These are phyloP conservation scores for Alca torda DNA, from an alignment of 2,797 vertebrate genomes.

Conservation along the genomic window DNA sequence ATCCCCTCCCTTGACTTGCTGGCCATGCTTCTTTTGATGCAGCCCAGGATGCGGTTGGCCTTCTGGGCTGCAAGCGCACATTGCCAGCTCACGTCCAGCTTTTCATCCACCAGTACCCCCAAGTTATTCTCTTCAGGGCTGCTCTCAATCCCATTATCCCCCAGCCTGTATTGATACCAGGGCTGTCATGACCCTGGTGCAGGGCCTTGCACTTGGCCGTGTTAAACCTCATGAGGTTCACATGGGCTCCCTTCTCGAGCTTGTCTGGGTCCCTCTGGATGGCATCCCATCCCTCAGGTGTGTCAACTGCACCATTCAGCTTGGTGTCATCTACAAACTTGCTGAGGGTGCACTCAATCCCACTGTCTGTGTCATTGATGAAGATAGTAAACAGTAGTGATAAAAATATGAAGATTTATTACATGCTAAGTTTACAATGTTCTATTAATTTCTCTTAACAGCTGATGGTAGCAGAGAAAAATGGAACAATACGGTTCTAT, in stretches of 20 bases:
- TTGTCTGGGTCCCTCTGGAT: background rate
- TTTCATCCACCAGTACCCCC: background rate
- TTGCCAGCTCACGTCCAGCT: background rate
- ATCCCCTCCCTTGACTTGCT: background rate
- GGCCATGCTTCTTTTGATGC: background rate
- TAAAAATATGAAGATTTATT: background rate
- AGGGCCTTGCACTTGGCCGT: background rate
- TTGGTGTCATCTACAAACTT: background rate
- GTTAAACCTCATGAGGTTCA: background rate
- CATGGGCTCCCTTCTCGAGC: background rate
- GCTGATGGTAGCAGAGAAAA: conserved; percentile 98
- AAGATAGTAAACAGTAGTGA: background rate
- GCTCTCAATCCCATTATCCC: background rate
- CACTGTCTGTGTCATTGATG: background rate
- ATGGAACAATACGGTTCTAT: conserved; percentile 92
- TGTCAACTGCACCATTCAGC: background rate
- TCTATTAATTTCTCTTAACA: conserved; percentile 59
- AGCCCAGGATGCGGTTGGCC: background rate
- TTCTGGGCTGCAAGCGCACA: background rate
- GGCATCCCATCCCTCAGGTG: background rate
- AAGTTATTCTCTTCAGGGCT: background rate
- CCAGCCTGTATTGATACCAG: background rate
- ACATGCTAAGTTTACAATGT: background rate
- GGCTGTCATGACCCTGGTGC: background rate
- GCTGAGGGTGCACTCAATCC: background rate